Evolutionary conservation across 2,888 invertebrate species (phyloP), one percentile per base, ranked within the genome.

Genomic region (Dryomyza anilis): DNA sequence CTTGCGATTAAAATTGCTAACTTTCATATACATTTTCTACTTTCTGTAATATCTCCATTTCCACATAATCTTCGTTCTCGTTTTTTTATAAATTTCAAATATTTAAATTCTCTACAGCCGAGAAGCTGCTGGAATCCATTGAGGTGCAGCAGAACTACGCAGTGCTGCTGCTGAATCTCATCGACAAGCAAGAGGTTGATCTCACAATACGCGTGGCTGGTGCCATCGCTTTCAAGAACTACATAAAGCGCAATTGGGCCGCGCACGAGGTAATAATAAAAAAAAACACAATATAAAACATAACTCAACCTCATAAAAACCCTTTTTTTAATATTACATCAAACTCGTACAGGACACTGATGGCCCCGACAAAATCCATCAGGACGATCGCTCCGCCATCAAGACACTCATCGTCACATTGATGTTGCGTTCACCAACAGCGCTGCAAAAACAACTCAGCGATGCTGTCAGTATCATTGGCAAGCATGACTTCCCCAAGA

Each of bases 401-500:
- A 97, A 97, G 82, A 87, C 88, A 12, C 85, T 93, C 1, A 96
- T 98, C 73, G 93, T 98, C 2, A 90, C 93, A 33, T 84, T 98
- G 29, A 98, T 99, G 98, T 85, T 98, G 67, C 91, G 91, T 74
- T 94, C 95, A 29, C 95, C 96, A 0, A 92, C 93, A 76, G 87
- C 91, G 0, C 90, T 98, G 67, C 98, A 98, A 81, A 91, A 94
- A 75, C 98, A 98, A 83, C 86, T 96, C 53, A 96, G 96, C 74
- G 97, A 97, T 85, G 96, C 96, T 0, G 93, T 98, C 45, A 94
- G 95, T 72, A 94, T 96, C 27, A 97, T 98, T 66, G 98, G 98
- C n/a, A 91, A 92, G 78, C 90, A 93, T 73, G 99, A 99, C 85
- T 99, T 99, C 80, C 99, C 99, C 0, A 89, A 91, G 68, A 94